These are phyloP conservation scores for Kryptopterus vitreolus DNA, from an alignment of 2,797 vertebrate species.

Conservation along the genomic window DNA sequence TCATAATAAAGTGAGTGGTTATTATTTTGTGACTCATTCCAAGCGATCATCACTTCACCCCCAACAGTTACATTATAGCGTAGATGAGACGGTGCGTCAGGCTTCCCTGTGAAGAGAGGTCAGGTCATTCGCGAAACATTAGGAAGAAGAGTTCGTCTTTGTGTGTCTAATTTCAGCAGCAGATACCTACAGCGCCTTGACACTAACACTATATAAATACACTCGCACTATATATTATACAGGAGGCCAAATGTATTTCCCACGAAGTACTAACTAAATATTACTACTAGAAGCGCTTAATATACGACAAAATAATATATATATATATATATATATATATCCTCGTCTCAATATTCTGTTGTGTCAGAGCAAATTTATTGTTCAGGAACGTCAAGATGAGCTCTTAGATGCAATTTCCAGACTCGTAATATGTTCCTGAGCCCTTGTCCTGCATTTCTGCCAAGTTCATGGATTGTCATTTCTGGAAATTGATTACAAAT, in stretches of 20 bases:
- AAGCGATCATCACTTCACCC: conserved; percentile 78
- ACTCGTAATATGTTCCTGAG: not conserved
- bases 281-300: not conserved
- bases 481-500: not conserved
- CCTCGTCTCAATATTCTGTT: not conserved
- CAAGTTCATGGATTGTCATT: not conserved
- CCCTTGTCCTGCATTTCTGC: not conserved
- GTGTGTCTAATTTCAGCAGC: not conserved
- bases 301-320: not conserved
- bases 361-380: not conserved
- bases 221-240: not conserved
- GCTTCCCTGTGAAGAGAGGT: conserved; percentile 73
- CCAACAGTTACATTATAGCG: conserved; percentile 75
- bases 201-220: not conserved
- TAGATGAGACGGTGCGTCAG: conserved; percentile 78
- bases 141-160: not conserved
- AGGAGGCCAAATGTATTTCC: not conserved
- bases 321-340: too few species aligned
- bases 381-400: too few species aligned
- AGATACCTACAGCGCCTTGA: too few species aligned
- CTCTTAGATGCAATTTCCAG: not conserved
- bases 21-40: conserved; percentile 66
- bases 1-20: conserved; percentile 73
- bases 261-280: not conserved
- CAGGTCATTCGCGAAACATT: not conserved